Evolutionary conservation across 2,888 invertebrate genomes (phyloP), one percentile per base, ranked within the genome.

Genomic region (Lasioglossum vierecki): DNA sequence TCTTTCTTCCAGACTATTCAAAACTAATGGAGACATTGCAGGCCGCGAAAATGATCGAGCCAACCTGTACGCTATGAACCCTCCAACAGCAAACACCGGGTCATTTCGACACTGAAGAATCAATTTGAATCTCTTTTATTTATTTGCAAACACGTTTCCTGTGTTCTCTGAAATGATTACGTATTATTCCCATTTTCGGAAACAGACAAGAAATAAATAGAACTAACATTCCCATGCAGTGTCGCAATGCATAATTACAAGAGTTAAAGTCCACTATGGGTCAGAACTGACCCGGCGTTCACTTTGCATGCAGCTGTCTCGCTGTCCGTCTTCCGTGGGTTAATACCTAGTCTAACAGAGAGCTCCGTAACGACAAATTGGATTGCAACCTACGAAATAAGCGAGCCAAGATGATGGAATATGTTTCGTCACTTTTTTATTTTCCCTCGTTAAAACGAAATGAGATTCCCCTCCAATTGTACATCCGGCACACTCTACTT

Each of bases 271-370:
- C 30, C 18, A 66, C 35, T 18, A 66, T 35, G 35, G 22, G 35
- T 22, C 22, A 22, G 22, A 66, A 66, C 22, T 66, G 66, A 66
- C 66, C 66, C 66, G 66, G 66, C 66, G 66, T 66, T 35, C 35
- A 35, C 35, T 18, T 66, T 22, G 39, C 66, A 35, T 66, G 66
- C 66, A 35, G 66, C 18, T 18, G 66, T 66, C 22, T 66, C 22
- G 63, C 63, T 66, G 66, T 66, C 66, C 9, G 22, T 35, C 8
- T 66, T 39, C 66, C 35, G 22, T 66, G 22, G 66, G 66, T 68
- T 39, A 76, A 74, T 41, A 60, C 74, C 84, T 84, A 79, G n/a
- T 77, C 84, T 84, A 84, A 57, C 22, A 35, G 13, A 63, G 63
- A 66, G 57, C 26, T 68, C 30, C 44, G 39, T n/a, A 26, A 44